Evolutionary conservation across 2,113 vertebrate genomes (phyloP).

Genomic region (Formicarius rufipectus): DNA sequence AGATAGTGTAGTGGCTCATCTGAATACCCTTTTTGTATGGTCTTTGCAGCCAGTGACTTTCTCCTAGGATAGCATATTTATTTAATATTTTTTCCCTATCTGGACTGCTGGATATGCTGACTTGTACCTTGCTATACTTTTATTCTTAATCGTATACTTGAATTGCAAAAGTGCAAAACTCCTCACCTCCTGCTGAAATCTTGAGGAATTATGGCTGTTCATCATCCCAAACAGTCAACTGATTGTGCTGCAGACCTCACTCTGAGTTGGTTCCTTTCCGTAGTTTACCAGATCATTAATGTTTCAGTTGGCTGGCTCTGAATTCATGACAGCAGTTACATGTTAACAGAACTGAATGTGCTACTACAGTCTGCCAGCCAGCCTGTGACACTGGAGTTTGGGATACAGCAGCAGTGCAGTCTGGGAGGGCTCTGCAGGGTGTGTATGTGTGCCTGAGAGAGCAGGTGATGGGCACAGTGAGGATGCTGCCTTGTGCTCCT

Average conservation of each 20-base stretch:
- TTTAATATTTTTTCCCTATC: neutral
- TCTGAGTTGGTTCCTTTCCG: neutral
- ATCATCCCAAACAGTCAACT: slow-evolving; percentile 1
- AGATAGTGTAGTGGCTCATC: neutral
- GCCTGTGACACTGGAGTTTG: neutral
- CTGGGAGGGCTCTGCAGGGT: neutral
- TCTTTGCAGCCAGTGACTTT: neutral
- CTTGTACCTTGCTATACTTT: neutral
- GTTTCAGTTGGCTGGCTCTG: slow-evolving; percentile 41
- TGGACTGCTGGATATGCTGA: neutral
- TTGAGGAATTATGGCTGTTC: neutral
- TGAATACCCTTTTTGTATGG: neutral
- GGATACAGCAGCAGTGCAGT: neutral
- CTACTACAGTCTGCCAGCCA: neutral
- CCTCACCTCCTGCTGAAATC: neutral
- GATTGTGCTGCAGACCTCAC: neutral
- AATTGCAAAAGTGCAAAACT: neutral
- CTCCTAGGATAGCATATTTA: neutral
- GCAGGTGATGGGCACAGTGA: neutral
- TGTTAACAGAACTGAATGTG: neutral
- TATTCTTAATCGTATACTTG: neutral
- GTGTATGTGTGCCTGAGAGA: neutral
- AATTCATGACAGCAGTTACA: neutral
- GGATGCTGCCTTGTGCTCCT: neutral
- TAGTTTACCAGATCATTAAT: slow-evolving; percentile 23